Evolutionary conservation across 2,797 vertebrate species (phyloP).

Genomic region (Chiloscyllium punctatum): DNA sequence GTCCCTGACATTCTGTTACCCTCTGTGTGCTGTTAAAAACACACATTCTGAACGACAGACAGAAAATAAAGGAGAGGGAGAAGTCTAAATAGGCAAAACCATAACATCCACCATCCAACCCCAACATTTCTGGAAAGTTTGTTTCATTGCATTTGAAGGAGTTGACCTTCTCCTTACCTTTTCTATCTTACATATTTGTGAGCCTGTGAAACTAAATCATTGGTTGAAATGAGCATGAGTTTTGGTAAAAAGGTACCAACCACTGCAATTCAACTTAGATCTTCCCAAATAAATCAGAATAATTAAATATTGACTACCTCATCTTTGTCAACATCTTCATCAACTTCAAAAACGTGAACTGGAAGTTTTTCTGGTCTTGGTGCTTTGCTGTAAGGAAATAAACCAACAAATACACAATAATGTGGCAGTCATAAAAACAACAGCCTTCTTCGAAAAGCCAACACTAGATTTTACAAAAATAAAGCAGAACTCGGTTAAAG

Average conservation of each 20-base stretch:
- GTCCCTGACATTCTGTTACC: no score
- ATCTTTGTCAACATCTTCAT: conserved; percentile 94
- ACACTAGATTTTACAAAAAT: not conserved
- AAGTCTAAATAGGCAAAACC: no score
- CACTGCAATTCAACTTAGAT: not conserved
- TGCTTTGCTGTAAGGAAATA: conserved; percentile 69
- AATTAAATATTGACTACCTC: conserved; percentile 65
- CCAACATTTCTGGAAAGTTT: not conserved
- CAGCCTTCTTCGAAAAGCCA: not conserved
- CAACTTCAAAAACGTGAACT: conserved; percentile 89
- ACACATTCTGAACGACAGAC: not conserved
- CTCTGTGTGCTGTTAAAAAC: not conserved
- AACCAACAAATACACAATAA: not conserved
- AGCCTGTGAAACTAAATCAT: not conserved
- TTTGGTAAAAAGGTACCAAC: not conserved
- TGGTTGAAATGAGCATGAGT: no score
- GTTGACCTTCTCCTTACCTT: not conserved
- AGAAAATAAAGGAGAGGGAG: not conserved
- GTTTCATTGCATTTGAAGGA: not conserved
- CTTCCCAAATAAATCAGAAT: no score
- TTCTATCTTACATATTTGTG: not conserved
- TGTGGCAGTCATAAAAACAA: not conserved
- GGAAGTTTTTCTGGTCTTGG: conserved; percentile 81
- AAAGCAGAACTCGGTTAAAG: not conserved
- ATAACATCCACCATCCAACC: not conserved